phyloP scores from a whole-genome alignment of 2,888 invertebrate genomes.

The Cryptocheilus praepositus region DNA sequence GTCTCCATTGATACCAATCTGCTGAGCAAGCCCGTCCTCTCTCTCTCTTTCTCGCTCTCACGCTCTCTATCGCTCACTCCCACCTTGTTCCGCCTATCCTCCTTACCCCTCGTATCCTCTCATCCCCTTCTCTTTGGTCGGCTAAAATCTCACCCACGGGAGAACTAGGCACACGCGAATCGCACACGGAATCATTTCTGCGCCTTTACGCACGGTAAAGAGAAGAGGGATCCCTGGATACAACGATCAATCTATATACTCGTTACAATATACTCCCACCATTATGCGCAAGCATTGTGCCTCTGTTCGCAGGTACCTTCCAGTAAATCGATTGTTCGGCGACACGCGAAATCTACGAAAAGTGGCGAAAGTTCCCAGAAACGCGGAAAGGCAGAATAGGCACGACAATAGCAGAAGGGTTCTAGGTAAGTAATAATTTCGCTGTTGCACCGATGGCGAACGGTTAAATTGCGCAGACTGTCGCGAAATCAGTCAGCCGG shows the following conservation, averaged over 20 bases:
- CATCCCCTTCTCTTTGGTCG: slow-evolving; percentile 47
- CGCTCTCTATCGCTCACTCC: slow-evolving; percentile 56
- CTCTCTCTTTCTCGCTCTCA: slow-evolving; percentile 14
- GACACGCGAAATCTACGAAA: no score
- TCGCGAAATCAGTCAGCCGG: slow-evolving; percentile 25
- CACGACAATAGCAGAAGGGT: neutral
- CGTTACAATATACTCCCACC: no score
- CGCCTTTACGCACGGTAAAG: neutral
- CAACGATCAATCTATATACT: no score
- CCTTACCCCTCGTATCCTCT: slow-evolving; percentile 29
- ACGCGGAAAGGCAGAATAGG: neutral
- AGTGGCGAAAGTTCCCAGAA: no score
- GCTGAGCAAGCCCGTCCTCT: slow-evolving; percentile 68
- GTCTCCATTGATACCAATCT: slow-evolving; percentile 74
- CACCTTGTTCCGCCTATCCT: slow-evolving; percentile 43
- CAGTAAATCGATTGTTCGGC: neutral
- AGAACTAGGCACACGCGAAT: neutral
- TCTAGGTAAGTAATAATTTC: slow-evolving; percentile 38
- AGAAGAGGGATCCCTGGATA: no score
- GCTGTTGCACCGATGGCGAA: slow-evolving; percentile 4
- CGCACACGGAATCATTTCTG: no score
- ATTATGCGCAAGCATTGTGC: neutral
- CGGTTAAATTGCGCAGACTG: slow-evolving; percentile 27
- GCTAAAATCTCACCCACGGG: slow-evolving; percentile 3
- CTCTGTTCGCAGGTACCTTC: neutral